These are phyloP conservation scores for Sylvilagus floridanus DNA, from an alignment of 2,797 vertebrate genomes.

Conservation along the genomic window DNA sequence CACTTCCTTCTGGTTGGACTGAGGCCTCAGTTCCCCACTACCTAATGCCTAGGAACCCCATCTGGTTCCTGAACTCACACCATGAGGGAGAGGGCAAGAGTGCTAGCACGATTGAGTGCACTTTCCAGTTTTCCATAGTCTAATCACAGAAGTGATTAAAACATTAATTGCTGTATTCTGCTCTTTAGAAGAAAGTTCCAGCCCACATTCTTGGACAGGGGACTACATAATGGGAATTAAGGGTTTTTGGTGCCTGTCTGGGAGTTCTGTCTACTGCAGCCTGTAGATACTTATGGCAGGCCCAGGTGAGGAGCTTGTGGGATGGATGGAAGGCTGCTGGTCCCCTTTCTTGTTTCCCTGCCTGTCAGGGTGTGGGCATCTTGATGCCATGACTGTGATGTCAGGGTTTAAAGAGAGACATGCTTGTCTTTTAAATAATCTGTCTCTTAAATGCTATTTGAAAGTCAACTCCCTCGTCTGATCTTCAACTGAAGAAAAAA, in stretches of 20 bases:
- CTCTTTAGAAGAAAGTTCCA: not conserved
- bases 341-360: not conserved
- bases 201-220: not conserved
- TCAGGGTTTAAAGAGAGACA: conserved; percentile 62
- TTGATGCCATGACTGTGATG: not conserved
- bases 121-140: not conserved
- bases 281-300: not conserved
- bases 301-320: not conserved
- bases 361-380: not conserved
- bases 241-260: not conserved
- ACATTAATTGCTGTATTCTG: not conserved
- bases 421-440: conserved; percentile 54
- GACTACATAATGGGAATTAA: not conserved
- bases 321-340: not conserved
- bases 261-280: not conserved
- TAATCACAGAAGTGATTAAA: not conserved
- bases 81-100: not conserved
- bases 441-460: conserved; percentile 72
- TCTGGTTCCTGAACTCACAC: not conserved
- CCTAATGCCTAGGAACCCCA: not conserved
- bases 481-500: conserved; percentile 70
- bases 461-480: conserved; percentile 74
- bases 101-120: not conserved
- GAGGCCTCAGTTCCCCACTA: not conserved
- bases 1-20: not conserved